Base-by-base conservation (phyloP, 2,888 invertebrate genomes). In the Polydrusus tereticollis region DNA sequence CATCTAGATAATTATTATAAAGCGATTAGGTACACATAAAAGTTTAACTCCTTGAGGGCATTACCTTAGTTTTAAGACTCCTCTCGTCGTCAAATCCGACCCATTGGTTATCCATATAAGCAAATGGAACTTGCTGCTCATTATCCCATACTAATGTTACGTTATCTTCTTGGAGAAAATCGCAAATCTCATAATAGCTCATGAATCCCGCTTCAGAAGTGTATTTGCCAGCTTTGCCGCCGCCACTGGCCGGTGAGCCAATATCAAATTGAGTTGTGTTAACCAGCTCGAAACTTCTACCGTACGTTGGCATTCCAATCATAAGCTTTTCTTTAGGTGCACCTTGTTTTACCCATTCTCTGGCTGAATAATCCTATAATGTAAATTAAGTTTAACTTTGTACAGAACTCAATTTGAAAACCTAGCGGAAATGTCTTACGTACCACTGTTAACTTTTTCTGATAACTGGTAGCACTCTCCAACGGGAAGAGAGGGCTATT, bases 71-170 rank as follows among this genome's bases (percentile, higher is more conserved):
- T 81, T 94, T 94, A 18, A 97, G 89, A 78, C 95, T 95, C 78
- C 97, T 90, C 81, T 96, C 96, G 81, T 97, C 97, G 81, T 97
- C 97, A 79, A 97, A 97, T 71, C 97, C 97, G 26, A 97, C 95
- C 97, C 97, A 97, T 79, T 97, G 96, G 84, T 96, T 93, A 4
- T 90, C 93, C 76, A 92, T 90, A 85, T 97, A 97, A 0, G 97
- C 96, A 84, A 98, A 98, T 7, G 98, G 98, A 65, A 96, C 97
- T 88, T 96, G 95, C 82, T 97, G 97, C 79, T 97, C 97, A 76
- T 96, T 96, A 83, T 97, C 97, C 97, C 97, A 97, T 0, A 97
- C 96, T 3, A 97, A 87, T 0, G 96, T 97, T 0, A 96, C 97
- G 83, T 96, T 96, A 77, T 95, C 93, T 76, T 92, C 93, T 69